These are phyloP conservation scores for Staurois parvus DNA, from an alignment of 2,797 vertebrate species.

Conservation along the genomic window DNA sequence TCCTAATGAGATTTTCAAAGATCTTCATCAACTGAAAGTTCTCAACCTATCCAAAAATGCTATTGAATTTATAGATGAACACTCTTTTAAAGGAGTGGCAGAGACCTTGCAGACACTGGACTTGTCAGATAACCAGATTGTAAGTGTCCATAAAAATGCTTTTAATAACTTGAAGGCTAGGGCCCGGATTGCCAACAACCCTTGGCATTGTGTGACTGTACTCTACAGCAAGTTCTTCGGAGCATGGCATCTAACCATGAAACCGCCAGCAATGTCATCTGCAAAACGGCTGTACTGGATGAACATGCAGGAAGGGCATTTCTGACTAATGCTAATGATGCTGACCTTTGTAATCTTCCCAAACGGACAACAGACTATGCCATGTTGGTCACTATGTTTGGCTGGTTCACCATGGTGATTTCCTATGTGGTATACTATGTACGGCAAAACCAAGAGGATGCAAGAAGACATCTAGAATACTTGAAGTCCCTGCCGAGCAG, in stretches of 20 bases:
- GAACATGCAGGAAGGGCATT: constrained; percentile 89
- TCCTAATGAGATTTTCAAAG: constrained; percentile 94
- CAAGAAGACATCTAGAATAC: constrained; percentile 96
- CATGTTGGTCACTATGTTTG: constrained; percentile 99
- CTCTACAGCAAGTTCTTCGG: constrained; percentile 93
- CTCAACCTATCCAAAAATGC: constrained; percentile 96
- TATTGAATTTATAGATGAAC: constrained; percentile 93
- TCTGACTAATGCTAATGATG: constrained; percentile 86
- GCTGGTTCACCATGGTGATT: constrained; percentile 99
- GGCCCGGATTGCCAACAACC: constrained; percentile 93
- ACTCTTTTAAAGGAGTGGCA: constrained; percentile 92
- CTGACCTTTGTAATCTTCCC: constrained; percentile 94
- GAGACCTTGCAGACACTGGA: constrained; percentile 93
- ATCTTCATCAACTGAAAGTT: constrained; percentile 89
- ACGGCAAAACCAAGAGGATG: constrained; percentile 97
- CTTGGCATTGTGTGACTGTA: constrained; percentile 99
- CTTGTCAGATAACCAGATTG: constrained; percentile 95
- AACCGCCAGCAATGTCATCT: constrained; percentile 89
- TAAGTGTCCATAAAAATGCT: constrained; percentile 94
- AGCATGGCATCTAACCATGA: constrained; percentile 97
- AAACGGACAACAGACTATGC: constrained; percentile 98
- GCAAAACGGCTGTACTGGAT: constrained; percentile 90
- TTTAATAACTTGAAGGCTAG: constrained; percentile 93
- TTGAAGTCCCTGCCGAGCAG: constrained; percentile 99
- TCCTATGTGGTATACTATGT: constrained; percentile 98